Percentiles rank a stretch among this genome's conserved stretches.
phyloP scores from a whole-genome alignment of 2,888 invertebrate species.

The Cremastinae sp. region DNA sequence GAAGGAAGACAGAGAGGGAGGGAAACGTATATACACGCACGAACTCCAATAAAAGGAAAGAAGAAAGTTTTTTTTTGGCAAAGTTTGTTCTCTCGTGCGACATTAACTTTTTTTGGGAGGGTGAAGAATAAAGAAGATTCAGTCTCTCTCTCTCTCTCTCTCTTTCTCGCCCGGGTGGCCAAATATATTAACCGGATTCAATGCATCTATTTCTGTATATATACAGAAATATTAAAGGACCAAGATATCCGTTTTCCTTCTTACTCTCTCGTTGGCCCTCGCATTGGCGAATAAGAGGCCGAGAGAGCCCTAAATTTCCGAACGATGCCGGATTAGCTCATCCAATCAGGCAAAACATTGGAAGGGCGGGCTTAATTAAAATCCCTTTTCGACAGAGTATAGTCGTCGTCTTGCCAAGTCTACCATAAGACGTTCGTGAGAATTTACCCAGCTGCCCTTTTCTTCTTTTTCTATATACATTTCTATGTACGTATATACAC shows the following conservation, averaged over 20 bases:
- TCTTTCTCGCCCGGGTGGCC: constrained; percentile 41
- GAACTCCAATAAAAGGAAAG: neutral
- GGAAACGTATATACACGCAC: neutral
- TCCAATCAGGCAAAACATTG: constrained; percentile 79
- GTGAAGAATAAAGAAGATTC: constrained; percentile 34
- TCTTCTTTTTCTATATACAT: constrained; percentile 14
- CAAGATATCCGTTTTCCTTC: constrained; percentile 22
- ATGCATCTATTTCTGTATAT: constrained; percentile 9
- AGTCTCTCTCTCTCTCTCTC: too few species aligned
- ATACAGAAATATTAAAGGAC: neutral
- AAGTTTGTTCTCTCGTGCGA: constrained; percentile 41
- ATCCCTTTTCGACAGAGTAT: constrained; percentile 73
- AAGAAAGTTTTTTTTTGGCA: constrained; percentile 17
- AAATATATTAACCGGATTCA: constrained; percentile 37
- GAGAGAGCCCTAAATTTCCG: constrained; percentile 74
- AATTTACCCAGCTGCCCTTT: constrained; percentile 42
- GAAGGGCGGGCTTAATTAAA: constrained; percentile 80
- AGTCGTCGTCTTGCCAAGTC: constrained; percentile 65
- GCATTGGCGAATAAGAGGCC: constrained; percentile 51
- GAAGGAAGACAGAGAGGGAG: neutral
- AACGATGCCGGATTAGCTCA: constrained; percentile 71
- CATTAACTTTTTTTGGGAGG: constrained; percentile 52
- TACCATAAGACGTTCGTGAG: constrained; percentile 70
- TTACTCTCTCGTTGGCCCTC: constrained; percentile 21
- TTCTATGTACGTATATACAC: constrained; percentile 13